Percentiles rank a stretch among this genome's conserved stretches.
Evolutionary conservation across 2,797 vertebrate species (phyloP).

Genomic region (Neosilurus hyrtlii): DNA sequence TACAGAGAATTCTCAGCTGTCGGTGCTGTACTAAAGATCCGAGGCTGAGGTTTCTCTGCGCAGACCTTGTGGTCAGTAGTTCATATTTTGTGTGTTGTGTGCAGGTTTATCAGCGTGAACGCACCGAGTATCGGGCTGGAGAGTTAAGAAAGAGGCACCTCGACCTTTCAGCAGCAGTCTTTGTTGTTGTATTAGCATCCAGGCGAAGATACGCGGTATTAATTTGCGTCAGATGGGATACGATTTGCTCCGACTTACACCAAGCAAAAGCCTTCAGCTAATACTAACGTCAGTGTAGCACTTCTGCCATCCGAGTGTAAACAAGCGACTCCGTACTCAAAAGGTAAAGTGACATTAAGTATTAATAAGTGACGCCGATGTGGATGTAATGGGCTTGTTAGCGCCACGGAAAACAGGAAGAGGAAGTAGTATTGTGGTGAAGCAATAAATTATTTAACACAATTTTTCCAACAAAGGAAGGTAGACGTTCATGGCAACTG

Average conservation of each 20-base stretch:
- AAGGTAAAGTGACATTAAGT: neutral
- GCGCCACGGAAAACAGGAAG: no score
- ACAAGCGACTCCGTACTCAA: neutral
- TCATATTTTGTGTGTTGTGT: no score
- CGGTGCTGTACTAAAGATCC: no score
- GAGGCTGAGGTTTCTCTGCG: no score
- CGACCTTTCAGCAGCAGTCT: neutral
- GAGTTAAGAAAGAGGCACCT: neutral
- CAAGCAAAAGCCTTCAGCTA: neutral
- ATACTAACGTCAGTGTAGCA: neutral
- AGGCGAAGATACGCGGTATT: neutral
- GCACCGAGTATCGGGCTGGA: neutral
- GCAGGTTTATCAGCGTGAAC: neutral
- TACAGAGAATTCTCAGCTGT: no score
- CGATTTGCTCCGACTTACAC: neutral
- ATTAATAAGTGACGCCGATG: neutral
- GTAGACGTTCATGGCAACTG: no score
- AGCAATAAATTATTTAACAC: no score
- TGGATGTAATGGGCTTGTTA: neutral
- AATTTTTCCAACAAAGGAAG: no score
- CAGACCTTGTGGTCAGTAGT: no score
- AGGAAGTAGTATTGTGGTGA: neutral
- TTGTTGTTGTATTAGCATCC: neutral
- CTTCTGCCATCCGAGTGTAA: neutral
- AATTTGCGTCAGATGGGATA: neutral